Evolutionary conservation across 2,888 invertebrate genomes (phyloP), one percentile per base, ranked within the genome.

Genomic region (Parasteatoda lunata): DNA sequence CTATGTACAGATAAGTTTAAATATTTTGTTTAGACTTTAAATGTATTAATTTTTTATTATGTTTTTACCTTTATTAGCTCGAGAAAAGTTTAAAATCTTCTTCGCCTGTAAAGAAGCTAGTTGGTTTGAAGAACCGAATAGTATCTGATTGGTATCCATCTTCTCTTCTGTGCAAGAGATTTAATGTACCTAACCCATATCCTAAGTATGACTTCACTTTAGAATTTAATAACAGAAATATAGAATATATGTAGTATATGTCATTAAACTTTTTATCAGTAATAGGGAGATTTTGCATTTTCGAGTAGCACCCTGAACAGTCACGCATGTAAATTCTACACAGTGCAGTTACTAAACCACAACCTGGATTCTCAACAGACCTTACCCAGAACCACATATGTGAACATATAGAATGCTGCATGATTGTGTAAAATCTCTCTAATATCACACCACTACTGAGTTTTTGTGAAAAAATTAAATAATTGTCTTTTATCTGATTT

Each of bases 121-220:
- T 95, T 92, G 97, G 97, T 0, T 93, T 93, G 87, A 93, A 95
- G 8, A 97, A 96, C 0, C 93, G 97, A 77, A 93, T 92, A 5
- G 93, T 93, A 51, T 91, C 91, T 0, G 93, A 94, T 70, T 99
- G 99, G 99, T 94, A 95, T 89, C 99, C 99, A 0, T 94, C 95
- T 89, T 92, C 94, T 68, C 91, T 97, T 7, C 93, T 99, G 0
- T 98, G 97, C 91, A 97, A 96, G 91, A 93, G 98, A 69, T 99
- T 98, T 91, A 99, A 99, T 91, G 94, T 99, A 51, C 96, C 97
- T 0, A 96, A 98, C 91, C 96, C 98, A 0, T 95, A 94, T 89
- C 94, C 94, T 52, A 94, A 94, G 93, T 94, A 92, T 92, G 92
- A 30, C 9, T 76, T 30, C 11, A 49, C 11, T 5, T 66, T 65